Conservation (phyloP, 2,113 vertebrate genomes). For the Aspiorhynchus laticeps region DNA sequence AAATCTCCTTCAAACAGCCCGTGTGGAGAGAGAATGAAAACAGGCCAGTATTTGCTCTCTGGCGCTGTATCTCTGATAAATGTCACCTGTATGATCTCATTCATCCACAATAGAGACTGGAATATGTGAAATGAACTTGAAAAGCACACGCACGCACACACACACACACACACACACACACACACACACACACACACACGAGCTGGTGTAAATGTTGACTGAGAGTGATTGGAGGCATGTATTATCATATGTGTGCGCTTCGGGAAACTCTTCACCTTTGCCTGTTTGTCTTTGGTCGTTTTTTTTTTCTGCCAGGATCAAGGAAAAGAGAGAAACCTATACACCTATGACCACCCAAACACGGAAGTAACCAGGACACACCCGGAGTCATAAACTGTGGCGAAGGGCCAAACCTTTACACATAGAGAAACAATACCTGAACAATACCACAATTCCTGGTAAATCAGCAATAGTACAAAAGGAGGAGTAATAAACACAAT, state of each 20-base stretch:
- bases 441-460: conserved; percentile 1
- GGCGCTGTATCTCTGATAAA: conserved; percentile 42
- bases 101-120: conserved; percentile 25
- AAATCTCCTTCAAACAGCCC: conserved; percentile 46
- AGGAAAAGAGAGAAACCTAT: not conserved
- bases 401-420: conserved; percentile 35
- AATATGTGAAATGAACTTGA: conserved; percentile 19
- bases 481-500: not conserved
- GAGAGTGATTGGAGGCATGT: conserved; percentile 12
- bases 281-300: not conserved
- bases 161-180: not conserved
- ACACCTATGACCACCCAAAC: conserved; percentile 16
- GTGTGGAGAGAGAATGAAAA: conserved; percentile 22
- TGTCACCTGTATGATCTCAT: conserved; percentile 27
- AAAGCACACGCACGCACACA: not conserved
- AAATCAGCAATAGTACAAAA: conserved; percentile 29
- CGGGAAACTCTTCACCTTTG: conserved; percentile 39
- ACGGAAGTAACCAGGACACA: conserved; percentile 43
- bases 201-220: conserved; percentile 51
- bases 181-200: not conserved
- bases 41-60: conserved; percentile 46
- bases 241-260: conserved; percentile 33
- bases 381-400: conserved; percentile 46
- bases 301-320: conserved; percentile 2
- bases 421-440: not conserved